Conservation (phyloP, 2,797 vertebrate genomes). For the Eidolon dupreanum region DNA sequence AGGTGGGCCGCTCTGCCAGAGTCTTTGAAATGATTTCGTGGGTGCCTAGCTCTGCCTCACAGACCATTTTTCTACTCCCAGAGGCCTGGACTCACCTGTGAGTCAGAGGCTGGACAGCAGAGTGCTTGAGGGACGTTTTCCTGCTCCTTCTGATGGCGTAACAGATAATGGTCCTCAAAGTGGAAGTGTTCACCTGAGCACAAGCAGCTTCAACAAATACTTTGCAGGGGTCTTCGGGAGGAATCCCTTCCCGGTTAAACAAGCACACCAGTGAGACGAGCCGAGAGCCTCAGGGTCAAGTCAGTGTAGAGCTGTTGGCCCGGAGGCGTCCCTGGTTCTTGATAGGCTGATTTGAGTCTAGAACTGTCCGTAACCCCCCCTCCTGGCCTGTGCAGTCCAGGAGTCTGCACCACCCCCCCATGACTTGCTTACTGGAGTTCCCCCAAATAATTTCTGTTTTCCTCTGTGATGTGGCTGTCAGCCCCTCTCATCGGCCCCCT, state of each 20-base stretch:
- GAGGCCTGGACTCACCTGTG: not conserved
- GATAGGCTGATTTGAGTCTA: not conserved
- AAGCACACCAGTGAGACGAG: not conserved
- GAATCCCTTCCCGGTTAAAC: not conserved
- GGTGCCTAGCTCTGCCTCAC: not conserved
- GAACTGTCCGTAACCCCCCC: not conserved
- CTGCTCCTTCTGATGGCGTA: not conserved
- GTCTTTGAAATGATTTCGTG: not conserved
- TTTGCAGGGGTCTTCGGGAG: not conserved
- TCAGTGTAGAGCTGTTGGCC: not conserved
- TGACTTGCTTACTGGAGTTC: not conserved
- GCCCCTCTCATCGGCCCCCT: not conserved
- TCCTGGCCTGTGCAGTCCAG: not conserved
- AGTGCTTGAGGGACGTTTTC: not conserved
- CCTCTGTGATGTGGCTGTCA: not conserved
- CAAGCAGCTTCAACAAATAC: not conserved
- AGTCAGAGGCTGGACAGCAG: not conserved
- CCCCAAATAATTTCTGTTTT: not conserved
- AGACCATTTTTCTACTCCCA: not conserved
- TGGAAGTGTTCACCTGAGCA: not conserved
- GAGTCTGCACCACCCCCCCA: no score
- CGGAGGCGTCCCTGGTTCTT: not conserved
- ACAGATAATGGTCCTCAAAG: not conserved
- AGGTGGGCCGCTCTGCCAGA: not conserved
- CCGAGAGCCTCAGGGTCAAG: not conserved